Percentiles rank a stretch among this genome's conserved stretches.
These are phyloP conservation scores for Sialis lutaria DNA, from an alignment of 2,888 invertebrate genomes.

Conservation along the genomic window DNA sequence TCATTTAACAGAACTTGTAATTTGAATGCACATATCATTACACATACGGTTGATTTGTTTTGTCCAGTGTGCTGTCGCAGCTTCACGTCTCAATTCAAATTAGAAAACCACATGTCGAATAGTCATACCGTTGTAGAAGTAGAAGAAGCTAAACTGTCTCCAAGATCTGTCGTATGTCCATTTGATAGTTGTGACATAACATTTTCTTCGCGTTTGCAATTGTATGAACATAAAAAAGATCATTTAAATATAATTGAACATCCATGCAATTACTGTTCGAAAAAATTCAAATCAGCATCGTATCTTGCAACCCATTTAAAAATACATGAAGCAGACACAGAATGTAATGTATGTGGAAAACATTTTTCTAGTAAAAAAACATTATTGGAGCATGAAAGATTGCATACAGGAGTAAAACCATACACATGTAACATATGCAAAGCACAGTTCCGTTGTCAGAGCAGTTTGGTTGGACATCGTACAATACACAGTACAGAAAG, in stretches of 20 bases:
- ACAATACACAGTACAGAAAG: conserved; percentile 9
- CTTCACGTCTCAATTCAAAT: conserved; percentile 10
- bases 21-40: conserved; percentile 11
- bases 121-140: conserved; percentile 9
- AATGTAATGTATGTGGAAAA: conserved; percentile 13
- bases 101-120: conserved; percentile 11
- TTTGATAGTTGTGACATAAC: conserved; percentile 9
- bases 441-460: conserved; percentile 11
- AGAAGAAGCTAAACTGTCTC: neutral
- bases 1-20: conserved; percentile 12
- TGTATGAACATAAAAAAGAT: conserved; percentile 11
- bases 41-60: conserved; percentile 11
- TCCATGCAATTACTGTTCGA: conserved; percentile 10
- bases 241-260: conserved; percentile 9
- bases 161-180: conserved; percentile 9
- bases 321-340: conserved; percentile 8
- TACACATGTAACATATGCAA: conserved; percentile 13
- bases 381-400: conserved; percentile 12
- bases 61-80: conserved; percentile 14
- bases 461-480: conserved; percentile 11
- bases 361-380: conserved; percentile 14
- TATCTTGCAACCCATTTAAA: conserved; percentile 11
- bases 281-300: conserved; percentile 10
- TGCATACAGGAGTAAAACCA: conserved; percentile 13
- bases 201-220: conserved; percentile 12